Evolutionary conservation across 2,797 vertebrate species (phyloP), one percentile per base, ranked within the genome.

Genomic region (Phyllotis vaccarum): DNA sequence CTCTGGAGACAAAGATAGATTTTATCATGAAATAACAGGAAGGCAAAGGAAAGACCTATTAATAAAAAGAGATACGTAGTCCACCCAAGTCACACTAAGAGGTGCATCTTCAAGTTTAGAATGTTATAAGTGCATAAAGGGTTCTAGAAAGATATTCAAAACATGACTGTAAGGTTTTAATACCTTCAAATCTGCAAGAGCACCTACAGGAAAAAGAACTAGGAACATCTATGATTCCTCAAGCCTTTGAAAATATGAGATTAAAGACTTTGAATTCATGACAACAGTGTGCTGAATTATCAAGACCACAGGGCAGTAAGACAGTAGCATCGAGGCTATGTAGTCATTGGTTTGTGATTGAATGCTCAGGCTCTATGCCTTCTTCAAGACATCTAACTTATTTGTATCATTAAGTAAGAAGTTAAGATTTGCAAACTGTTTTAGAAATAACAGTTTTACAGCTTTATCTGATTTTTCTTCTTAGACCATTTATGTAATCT

Each of bases 61-160:
- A 29, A 14, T 68, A 40, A 76, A 92, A 88, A 89, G 13, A n/a
- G 0, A 24, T 58, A 60, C 7, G 56, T n/a, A 7, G 46, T 86
- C 49, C 64, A 89, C 66, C 17, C 3, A 88, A 43, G 27, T 24
- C 37, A 76, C 34, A 49, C 27, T 64, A 76, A 74, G 62, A 83
- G 17, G 37, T 2, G 58, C 40, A 60, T 66, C 43, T 78, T 17
- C 66, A 94, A 49, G 89, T 60, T 81, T 40, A 52, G 24, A 7
- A 16, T 54, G 27, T 16, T 92, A 80, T 76, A 75, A 85, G 76
- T 85, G 6, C 46, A 93, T 29, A 92, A 93, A 19, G 0, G 72
- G n/a, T 74, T 91, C 89, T 21, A 12, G 85, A 24, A 93, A 24
- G 64, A 89, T 89, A 80, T 58, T 16, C 79, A 85, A 96, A 93